Evolutionary conservation across 2,888 invertebrate genomes (phyloP), one percentile per base, ranked within the genome.

Genomic region (Drosophila nigricruria): DNA sequence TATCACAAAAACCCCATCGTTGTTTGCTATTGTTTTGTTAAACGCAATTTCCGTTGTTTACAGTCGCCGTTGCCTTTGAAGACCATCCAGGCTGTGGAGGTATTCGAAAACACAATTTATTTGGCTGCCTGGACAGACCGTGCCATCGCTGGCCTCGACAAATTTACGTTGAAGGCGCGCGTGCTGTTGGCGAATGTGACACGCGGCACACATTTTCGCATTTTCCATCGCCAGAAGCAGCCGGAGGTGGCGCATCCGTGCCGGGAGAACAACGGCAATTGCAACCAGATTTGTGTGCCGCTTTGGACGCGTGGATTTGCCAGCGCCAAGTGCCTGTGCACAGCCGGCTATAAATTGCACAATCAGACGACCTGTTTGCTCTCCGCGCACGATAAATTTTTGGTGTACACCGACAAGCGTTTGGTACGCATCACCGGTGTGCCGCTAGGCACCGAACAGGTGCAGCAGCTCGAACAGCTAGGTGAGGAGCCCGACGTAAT

Each of bases 201-300:
- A 64, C 93, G 95, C 40, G 96, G 96, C 16, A 94, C 94, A 87
- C 94, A 95, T 84, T 94, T 96, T 79, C 94, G 96, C 77, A 94
- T 96, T 53, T 97, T 95, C 92, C 97, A 97, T 93, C 94, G 96
- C 63, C 96, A 96, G 91, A 93, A 95, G 64, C 97, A 97, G 92
- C 97, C 97, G 14, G 94, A 95, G 89, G 95, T 94, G 85, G 92
- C 94, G 12, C 96, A 96, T 93, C 95, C 96, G 36, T 97, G 97
- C 93, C 94, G 94, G 74, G 93, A 92, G 43, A 92, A 94, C 86
- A 95, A 95, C 90, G 96, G 96, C 77, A 95, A 95, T 74, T 97
- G 97, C 94, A 94, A 95, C 81, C 97, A 97, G 92, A 93, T 97
- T 73, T 97, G 97, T 93, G 93, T 97, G 70, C 94, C 96, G 49